These are phyloP conservation scores for Cichlasoma orientale DNA, from an alignment of 2,797 vertebrate genomes.

Conservation along the genomic window DNA sequence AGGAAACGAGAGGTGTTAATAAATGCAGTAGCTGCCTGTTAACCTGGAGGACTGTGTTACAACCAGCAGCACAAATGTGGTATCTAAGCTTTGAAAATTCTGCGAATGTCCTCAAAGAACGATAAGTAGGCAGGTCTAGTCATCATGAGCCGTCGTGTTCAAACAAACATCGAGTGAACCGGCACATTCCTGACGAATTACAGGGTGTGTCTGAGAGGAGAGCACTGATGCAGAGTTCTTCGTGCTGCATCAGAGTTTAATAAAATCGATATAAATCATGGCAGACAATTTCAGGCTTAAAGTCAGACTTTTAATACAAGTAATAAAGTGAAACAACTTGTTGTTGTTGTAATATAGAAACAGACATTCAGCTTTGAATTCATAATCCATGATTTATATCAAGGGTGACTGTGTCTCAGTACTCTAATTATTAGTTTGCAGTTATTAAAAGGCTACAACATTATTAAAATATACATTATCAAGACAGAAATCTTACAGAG, in stretches of 20 bases:
- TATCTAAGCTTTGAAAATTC: not conserved
- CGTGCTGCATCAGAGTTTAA: not conserved
- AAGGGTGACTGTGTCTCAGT: not conserved
- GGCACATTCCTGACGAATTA: conserved; percentile 23
- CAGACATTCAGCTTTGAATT: not conserved
- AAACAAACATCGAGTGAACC: conserved; percentile 21
- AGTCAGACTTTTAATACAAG: not conserved
- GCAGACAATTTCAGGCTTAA: not conserved
- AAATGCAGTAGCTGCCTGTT: not conserved
- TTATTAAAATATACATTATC: not conserved
- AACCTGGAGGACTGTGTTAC: not conserved
- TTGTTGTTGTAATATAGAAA: not conserved
- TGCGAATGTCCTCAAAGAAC: not conserved
- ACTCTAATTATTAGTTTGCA: not conserved
- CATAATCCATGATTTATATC: not conserved
- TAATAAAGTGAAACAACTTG: not conserved
- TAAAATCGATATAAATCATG: not conserved
- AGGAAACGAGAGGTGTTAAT: not conserved
- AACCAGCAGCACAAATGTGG: not conserved
- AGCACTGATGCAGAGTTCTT: not conserved
- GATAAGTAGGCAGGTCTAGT: not conserved
- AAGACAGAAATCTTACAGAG: not conserved
- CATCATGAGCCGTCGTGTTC: conserved; percentile 17
- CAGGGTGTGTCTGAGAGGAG: not conserved
- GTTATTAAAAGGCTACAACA: not conserved